Percentiles rank a stretch among this genome's conserved stretches.
phyloP scores from a whole-genome alignment of 2,797 vertebrate species.

The Ctenochaetus hawaiiensis region DNA sequence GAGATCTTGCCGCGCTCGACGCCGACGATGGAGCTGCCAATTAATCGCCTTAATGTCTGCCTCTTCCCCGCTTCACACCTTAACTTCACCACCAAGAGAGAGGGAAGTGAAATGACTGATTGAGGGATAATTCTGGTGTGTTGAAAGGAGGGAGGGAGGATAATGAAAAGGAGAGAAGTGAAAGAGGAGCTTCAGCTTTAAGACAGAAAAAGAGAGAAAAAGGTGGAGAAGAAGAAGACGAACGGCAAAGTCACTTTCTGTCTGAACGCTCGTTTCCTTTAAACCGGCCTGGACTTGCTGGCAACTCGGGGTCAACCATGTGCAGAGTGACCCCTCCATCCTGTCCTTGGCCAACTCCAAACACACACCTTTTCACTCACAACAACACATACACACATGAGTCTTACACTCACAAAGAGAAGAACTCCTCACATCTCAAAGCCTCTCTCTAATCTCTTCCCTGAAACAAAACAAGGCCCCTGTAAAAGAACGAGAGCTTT shows the following conservation, averaged over 20 bases:
- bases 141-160: neutral
- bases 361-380: constrained; percentile 23
- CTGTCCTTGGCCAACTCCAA: constrained; percentile 51
- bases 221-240: neutral
- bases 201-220: constrained; percentile 10
- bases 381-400: constrained; percentile 1
- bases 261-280: constrained; percentile 71
- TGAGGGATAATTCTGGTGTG: constrained; percentile 47
- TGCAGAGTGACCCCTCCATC: constrained; percentile 77
- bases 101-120: constrained; percentile 62
- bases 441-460: constrained; percentile 33
- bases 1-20: constrained; percentile 68
- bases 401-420: neutral
- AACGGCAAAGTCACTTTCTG: constrained; percentile 31
- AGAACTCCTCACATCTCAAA: constrained; percentile 10
- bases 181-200: constrained; percentile 11
- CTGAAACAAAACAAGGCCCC: constrained; percentile 44
- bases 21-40: constrained; percentile 72
- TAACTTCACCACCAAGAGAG: constrained; percentile 59
- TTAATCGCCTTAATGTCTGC: constrained; percentile 83
- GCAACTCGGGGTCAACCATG: constrained; percentile 72
- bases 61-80: constrained; percentile 64
- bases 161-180: constrained; percentile 12
- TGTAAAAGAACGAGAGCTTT: constrained; percentile 36
- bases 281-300: constrained; percentile 34